These are phyloP conservation scores for Sthenelais limicola DNA, from an alignment of 2,888 invertebrate genomes.

Conservation along the genomic window DNA sequence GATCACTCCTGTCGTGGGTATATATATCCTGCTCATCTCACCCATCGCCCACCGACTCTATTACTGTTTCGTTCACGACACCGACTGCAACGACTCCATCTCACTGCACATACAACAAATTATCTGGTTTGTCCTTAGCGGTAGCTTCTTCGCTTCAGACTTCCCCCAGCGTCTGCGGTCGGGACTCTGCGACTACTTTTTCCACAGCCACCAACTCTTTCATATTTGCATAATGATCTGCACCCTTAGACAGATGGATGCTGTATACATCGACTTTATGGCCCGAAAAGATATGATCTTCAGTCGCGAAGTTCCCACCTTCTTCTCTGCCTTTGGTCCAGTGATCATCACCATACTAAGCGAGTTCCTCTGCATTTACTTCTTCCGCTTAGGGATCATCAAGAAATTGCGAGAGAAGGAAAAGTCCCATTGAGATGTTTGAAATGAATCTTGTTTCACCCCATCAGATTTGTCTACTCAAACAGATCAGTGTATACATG, in stretches of 20 bases:
- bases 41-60: conserved; percentile 65
- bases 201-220: conserved; percentile 71
- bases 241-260: conserved; percentile 67
- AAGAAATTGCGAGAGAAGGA: too few relatives aligned
- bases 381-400: conserved; percentile 49
- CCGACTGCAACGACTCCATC: conserved; percentile 62
- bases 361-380: conserved; percentile 57
- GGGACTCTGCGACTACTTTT: conserved; percentile 68
- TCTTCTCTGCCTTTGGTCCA: conserved; percentile 64
- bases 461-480: too few relatives aligned
- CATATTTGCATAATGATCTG: conserved; percentile 69
- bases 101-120: conserved; percentile 65
- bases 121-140: conserved; percentile 66
- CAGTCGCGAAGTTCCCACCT: conserved; percentile 58
- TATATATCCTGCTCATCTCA: conserved; percentile 68
- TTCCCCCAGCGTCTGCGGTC: conserved; percentile 68
- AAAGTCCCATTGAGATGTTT: too few relatives aligned
- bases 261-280: conserved; percentile 64
- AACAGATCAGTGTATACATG: too few relatives aligned
- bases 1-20: conserved; percentile 63
- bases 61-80: conserved; percentile 52
- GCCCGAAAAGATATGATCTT: conserved; percentile 53
- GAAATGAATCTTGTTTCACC: too few relatives aligned
- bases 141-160: conserved; percentile 69
- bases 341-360: conserved; percentile 58